A percentile compares a stretch with the other conserved stretches of the same genome.
phyloP scores from a whole-genome alignment of 2,888 invertebrate species.

The Hemistola chrysoprasaria region DNA sequence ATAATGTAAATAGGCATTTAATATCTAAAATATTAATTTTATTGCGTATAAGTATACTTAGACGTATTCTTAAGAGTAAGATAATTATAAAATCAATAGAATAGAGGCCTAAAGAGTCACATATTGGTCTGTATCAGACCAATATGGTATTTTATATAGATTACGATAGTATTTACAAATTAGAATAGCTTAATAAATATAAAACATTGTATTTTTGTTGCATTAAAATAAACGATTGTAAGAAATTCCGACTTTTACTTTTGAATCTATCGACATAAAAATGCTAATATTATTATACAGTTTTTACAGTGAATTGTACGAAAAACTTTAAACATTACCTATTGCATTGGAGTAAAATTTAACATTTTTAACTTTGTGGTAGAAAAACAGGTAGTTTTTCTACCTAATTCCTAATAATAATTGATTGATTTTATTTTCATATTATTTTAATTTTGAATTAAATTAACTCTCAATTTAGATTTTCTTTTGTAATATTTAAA shows the following conservation, averaged over 20 bases:
- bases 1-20: constrained; percentile 23
- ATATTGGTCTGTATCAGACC: constrained; percentile 76
- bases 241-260: constrained; percentile 22
- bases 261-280: not conserved
- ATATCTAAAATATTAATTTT: constrained; percentile 16
- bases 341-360: too few species aligned
- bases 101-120: constrained; percentile 53
- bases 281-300: too few species aligned
- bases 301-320: too few species aligned
- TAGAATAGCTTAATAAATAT: constrained; percentile 7
- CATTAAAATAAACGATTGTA: constrained; percentile 39
- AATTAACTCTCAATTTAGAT: too few species aligned
- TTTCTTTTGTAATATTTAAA: too few species aligned
- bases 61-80: constrained; percentile 7
- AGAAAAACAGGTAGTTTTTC: too few species aligned
- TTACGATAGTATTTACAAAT: constrained; percentile 19
- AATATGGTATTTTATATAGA: constrained; percentile 33
- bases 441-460: too few species aligned
- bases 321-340: too few species aligned
- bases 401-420: too few species aligned
- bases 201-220: constrained; percentile 36
- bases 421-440: too few species aligned
- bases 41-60: constrained; percentile 2
- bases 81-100: constrained; percentile 37
- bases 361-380: too few species aligned